Evolutionary conservation across 2,888 invertebrate genomes (phyloP), one percentile per base, ranked within the genome.

Genomic region (Smittia aterrima): DNA sequence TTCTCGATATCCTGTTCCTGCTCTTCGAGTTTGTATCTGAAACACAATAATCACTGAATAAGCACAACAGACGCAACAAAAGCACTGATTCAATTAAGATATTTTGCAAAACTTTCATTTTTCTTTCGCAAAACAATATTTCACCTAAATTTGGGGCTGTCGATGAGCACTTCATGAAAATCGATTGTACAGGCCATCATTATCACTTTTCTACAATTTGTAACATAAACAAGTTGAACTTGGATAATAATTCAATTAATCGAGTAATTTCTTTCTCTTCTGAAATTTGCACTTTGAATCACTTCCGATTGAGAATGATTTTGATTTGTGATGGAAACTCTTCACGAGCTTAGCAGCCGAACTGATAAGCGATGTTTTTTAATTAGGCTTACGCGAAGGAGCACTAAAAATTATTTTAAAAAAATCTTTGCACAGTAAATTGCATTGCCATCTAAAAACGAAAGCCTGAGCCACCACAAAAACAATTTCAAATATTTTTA

Each of bases 1-100:
- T 89, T 88, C 80, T 96, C 96, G 77, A 96, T 89, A 11, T 62
- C 62, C 20, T 38, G 18, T 20, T 72, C 72, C 20, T 62, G 32
- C 24, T 72, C 62, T 40, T 72, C 72, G 13, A 72, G 72, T 38
- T 62, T 58, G 22, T n/a, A 62, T 40, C 72, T 72, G 22, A 16
- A 62, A 66, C 11, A 38, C 38, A 11, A 38, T 11, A 38, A 38
- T 11, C 38, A 38, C 38, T 38, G 6, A 11, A 13, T 9, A 11
- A 67, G 53, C 32, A 3, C 32, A 32, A 32, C 32, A 32, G 9
- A 32, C 32, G 32, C 32, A 32, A 32, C 32, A 32, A 32, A n/a
- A 32, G 32, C 32, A 32, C 32, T 32, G 32, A 32, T 9, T 9
- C 4, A 32, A 32, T 32, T 9, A 32, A 32, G 9, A 16, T 47